Percentiles rank a stretch among this genome's conserved stretches.
Conservation (phyloP, 2,113 vertebrate genomes). For the Fukomys damarensis region DNA sequence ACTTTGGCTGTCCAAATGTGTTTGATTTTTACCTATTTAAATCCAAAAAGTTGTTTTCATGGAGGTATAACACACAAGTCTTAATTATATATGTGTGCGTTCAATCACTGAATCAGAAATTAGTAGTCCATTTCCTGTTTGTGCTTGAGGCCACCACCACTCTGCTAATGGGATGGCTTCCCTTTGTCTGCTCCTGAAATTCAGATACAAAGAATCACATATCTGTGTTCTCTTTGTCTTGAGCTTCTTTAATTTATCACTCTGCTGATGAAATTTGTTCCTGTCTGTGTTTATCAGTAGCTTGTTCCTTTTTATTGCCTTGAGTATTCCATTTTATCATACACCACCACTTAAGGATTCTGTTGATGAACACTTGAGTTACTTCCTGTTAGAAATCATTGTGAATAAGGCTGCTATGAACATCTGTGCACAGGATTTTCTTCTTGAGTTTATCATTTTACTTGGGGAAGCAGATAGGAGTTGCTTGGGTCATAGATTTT, state of each 20-base stretch:
- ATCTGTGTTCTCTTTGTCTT: background rate
- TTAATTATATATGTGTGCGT: background rate
- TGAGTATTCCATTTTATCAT: background rate
- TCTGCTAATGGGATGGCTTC: background rate
- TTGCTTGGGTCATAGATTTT: background rate
- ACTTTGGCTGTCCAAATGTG: background rate
- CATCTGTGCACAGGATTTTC: background rate
- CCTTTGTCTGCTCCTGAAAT: background rate
- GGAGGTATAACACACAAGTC: background rate
- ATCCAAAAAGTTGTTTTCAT: background rate
- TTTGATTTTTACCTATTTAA: background rate
- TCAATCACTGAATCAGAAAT: background rate
- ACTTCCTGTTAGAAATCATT: too few species aligned
- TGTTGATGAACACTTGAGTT: background rate
- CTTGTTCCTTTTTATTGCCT: background rate
- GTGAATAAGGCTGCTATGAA: background rate
- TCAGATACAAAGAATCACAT: background rate
- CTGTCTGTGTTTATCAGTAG: background rate
- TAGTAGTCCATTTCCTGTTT: background rate
- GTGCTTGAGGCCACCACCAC: background rate
- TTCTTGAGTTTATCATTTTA: background rate
- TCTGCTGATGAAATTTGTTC: background rate
- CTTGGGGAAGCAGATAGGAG: background rate
- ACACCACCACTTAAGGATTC: background rate
- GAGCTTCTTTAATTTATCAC: background rate